Base-by-base conservation (phyloP, 2,113 vertebrate genomes). In the Elephas maximus region DNA sequence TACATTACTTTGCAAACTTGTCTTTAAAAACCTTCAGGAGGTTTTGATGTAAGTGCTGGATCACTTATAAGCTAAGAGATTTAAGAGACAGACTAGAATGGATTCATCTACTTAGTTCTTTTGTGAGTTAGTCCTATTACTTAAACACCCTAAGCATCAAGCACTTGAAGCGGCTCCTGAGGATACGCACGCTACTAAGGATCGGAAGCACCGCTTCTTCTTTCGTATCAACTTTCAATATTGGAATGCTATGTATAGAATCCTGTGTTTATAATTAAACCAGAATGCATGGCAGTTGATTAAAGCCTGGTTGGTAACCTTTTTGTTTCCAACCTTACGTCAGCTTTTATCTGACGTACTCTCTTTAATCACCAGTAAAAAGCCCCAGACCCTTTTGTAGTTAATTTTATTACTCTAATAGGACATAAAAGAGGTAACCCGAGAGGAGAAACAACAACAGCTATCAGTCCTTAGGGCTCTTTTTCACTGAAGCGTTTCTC, bases 251-350 rank as follows among this genome's bases (percentile, higher is more conserved):
- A 6, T 91, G 44, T 48, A 92, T 90, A 92, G 81, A 90, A 86
- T 88, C 57, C 48, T 77, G 0, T 80, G 65, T 83, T 96, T 93
- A 76, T 93, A 78, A 87, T 57, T 87, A 94, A 87, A 91, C 26
- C 51, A 93, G 65, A 57, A 30, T 91, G 5, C 33, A 26, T 78
- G n/a, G 20, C 77, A 41, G 41, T 84, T 93, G 37, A 78, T 62
- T 90, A 90, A 95, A 90, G 33, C 44, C 80, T 96, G 53, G 33
- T 26, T 63, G 69, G 30, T 84, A 92, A 48, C 57, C 37, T 88
- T 89, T 88, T 90, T 77, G 80, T 23, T 77, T 80, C 60, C 37
- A 85, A 45, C 88, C 83, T 79, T 78, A 3, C 67, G 37, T 91
- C 57, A 67, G 7, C 44, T 78, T 77, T 88, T n/a, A 62, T 60